Base-by-base conservation (phyloP, 2,888 invertebrate species). In the Physocephala rufipes region DNA sequence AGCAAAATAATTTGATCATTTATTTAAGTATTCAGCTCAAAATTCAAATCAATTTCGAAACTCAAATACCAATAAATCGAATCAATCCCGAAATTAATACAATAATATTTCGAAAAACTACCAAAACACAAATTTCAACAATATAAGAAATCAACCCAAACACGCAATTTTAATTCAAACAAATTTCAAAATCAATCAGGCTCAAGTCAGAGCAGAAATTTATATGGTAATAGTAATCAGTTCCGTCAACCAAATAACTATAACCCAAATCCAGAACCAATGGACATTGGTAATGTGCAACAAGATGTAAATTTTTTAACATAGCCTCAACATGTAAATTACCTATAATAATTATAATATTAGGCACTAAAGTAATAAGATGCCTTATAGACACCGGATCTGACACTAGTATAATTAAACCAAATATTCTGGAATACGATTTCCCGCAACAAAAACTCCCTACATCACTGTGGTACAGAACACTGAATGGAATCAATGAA, bases 271-370 rank as follows among this genome's bases (percentile, higher is more conserved):
- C 36, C 36, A 36, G 36, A 36, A 36, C 36, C 36, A 36, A 36
- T 36, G 36, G 36, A 36, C 36, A 36, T 36, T 36, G 36, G 36
- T 36, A 36, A 36, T 36, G 36, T 36, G 36, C 36, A 36, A 36
- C 36, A 36, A 36, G 36, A 36, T 36, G 59, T 59, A 59, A 12
- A 21, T 59, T 59, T 59, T 59, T 59, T 59, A 59, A 26, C 12
- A 9, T n/a, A 24, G 26, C 59, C 59, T 59, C 59, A 59, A 26
- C 21, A 59, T 59, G 28, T n/a, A 59, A 59, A 26, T 28, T 59
- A 2, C 59, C 59, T 30, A 59, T 59, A 59, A 28, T 59, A 59
- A 26, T 28, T 15, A 24, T 59, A 24, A 59, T 2, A 26, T 26
- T 59, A 26, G 59, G 28, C 26, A 59, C 24, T n/a, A 24, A 59